These are phyloP conservation scores for Phaetusa simplex DNA, from an alignment of 2,113 vertebrate species.

Conservation along the genomic window DNA sequence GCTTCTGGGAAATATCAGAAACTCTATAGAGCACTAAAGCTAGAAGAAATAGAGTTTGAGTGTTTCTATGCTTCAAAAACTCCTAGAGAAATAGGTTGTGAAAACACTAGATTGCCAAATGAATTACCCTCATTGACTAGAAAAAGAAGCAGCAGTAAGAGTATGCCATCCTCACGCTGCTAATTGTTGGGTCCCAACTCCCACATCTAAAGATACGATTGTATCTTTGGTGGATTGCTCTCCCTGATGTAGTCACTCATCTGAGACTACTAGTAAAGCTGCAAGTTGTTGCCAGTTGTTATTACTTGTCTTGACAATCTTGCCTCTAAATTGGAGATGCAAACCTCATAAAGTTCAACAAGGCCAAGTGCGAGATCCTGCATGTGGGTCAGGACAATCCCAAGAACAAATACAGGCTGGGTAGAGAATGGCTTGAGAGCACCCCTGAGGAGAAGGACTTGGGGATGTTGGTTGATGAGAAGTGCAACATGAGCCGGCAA, in stretches of 20 bases:
- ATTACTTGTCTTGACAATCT: not conserved
- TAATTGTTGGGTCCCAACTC: not conserved
- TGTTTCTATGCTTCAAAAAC: not conserved
- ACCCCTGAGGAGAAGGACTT: not conserved
- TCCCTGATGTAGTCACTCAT: not conserved
- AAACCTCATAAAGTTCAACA: not conserved
- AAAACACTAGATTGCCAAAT: not conserved
- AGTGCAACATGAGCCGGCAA: not conserved
- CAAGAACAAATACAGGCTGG: not conserved
- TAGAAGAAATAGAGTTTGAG: not conserved
- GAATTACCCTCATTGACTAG: not conserved
- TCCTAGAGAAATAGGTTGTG: not conserved
- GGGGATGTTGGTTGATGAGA: not conserved
- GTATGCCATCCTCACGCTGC: not conserved
- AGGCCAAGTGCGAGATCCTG: not conserved
- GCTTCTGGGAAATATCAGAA: constrained; percentile 21
- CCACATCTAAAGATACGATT: not conserved
- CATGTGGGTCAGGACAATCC: not conserved
- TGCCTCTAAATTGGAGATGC: not conserved
- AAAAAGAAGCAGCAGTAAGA: not conserved
- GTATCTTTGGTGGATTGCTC: not conserved
- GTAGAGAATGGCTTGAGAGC: not conserved
- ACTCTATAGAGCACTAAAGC: not conserved
- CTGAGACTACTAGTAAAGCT: not conserved
- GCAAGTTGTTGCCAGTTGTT: not conserved